Conservation (phyloP, 1,140 invertebrate genomes). For the Psix sp. region DNA sequence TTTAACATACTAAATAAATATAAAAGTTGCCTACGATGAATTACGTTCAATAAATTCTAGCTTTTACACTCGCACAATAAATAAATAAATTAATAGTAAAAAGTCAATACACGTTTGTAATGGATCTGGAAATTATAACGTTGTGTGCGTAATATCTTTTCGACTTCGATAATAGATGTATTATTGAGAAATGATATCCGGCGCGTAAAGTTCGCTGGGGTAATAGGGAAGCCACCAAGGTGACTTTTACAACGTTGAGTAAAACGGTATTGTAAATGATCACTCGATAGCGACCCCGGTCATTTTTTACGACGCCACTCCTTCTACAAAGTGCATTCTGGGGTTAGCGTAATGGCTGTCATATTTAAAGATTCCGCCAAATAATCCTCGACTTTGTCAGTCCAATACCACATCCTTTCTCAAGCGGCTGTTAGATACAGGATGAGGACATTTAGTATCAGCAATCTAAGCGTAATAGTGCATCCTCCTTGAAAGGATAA, state of each 20-base stretch:
- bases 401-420: constrained; percentile 11
- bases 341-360: constrained; percentile 14
- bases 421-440: not conserved
- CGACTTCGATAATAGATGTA: too few relatives aligned
- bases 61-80: not conserved
- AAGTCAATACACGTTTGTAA: too few relatives aligned
- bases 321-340: constrained; percentile 38
- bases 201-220: constrained; percentile 28
- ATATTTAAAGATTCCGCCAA: constrained; percentile 27
- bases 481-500: constrained; percentile 24
- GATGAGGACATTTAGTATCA: constrained; percentile 15
- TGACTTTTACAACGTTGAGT: constrained; percentile 49
- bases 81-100: not conserved
- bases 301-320: constrained; percentile 46
- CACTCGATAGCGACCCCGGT: constrained; percentile 4
- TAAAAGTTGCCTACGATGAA: constrained; percentile 18
- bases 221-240: constrained; percentile 46
- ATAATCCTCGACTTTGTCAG: constrained; percentile 21
- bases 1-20: constrained; percentile 33
- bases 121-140: not conserved
- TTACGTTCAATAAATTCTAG: constrained; percentile 27
- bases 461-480: constrained; percentile 36
- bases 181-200: too few relatives aligned
- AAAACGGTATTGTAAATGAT: constrained; percentile 38
- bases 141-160: not conserved